A percentile compares a stretch with the other conserved stretches of the same genome.
Conservation (phyloP, 1,140 invertebrate genomes). For the Halotydeus destructor region DNA sequence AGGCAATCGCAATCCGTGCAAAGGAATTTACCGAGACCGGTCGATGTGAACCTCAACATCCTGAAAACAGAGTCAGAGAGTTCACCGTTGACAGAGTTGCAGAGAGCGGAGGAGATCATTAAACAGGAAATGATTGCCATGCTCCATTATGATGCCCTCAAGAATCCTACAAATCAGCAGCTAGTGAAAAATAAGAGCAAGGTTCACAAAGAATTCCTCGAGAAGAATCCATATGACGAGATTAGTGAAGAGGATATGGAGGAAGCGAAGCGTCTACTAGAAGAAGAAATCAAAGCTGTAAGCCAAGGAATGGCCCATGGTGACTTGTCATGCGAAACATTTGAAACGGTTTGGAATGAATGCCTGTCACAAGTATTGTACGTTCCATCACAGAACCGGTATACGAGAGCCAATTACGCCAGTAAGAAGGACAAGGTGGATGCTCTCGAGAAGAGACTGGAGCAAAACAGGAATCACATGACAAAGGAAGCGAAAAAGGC, state of each 20-base stretch:
- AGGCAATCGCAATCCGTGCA: constrained; percentile 72
- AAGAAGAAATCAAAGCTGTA: constrained; percentile 74
- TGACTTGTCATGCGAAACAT: constrained; percentile 69
- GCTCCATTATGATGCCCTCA: constrained; percentile 63
- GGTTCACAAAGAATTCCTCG: background rate
- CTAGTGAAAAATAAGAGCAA: constrained; percentile 1
- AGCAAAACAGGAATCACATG: constrained; percentile 77
- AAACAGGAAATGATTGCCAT: constrained; percentile 92
- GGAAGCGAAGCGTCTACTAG: constrained; percentile 70
- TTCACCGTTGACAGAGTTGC: constrained; percentile 56
- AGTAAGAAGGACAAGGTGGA: constrained; percentile 89
- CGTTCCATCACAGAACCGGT: constrained; percentile 64
- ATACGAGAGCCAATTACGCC: constrained; percentile 76
- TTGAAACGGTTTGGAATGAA: constrained; percentile 91
- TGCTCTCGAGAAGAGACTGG: constrained; percentile 52
- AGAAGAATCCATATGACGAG: constrained; percentile 42
- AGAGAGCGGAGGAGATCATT: constrained; percentile 86
- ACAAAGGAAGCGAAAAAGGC: constrained; percentile 82
- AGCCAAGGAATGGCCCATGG: constrained; percentile 84
- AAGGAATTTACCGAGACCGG: constrained; percentile 61
- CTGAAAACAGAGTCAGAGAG: constrained; percentile 39
- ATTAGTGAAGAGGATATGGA: constrained; percentile 46
- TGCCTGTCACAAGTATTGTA: constrained; percentile 70
- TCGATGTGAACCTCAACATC: constrained; percentile 60
- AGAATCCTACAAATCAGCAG: constrained; percentile 27